Percentiles rank a stretch among this genome's conserved stretches.
phyloP scores from a whole-genome alignment of 2,888 invertebrate species.

The Anoncus sp. region DNA sequence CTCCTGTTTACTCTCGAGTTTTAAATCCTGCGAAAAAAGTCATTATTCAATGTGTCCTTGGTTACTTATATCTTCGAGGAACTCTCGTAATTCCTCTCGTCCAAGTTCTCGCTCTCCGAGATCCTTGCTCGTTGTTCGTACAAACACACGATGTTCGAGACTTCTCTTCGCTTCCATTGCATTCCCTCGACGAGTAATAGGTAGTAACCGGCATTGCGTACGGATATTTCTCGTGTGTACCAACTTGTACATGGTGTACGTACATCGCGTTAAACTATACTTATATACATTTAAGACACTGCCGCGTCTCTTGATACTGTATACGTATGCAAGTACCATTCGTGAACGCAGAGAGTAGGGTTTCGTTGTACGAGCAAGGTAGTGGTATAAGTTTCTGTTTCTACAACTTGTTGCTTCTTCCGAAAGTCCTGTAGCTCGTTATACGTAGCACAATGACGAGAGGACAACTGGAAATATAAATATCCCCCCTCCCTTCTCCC shows the following conservation, averaged over 20 bases:
- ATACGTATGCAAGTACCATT: conserved; percentile 10
- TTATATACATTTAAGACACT: no score
- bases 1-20: not conserved
- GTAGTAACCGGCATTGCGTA: conserved; percentile 33
- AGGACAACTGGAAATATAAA: conserved; percentile 1
- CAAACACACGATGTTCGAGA: conserved; percentile 10
- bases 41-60: conserved; percentile 38
- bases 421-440: conserved; percentile 3
- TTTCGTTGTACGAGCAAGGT: conserved; percentile 13
- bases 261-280: conserved; percentile 20
- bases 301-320: no score
- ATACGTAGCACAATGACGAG: not conserved
- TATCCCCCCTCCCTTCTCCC: no score
- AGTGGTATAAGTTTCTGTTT: conserved; percentile 1
- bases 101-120: conserved; percentile 16
- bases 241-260: conserved; percentile 29
- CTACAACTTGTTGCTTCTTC: conserved; percentile 32
- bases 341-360: conserved; percentile 11
- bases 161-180: conserved; percentile 39
- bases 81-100: conserved; percentile 60
- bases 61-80: conserved; percentile 50
- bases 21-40: conserved; percentile 5
- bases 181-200: conserved; percentile 48
- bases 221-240: conserved; percentile 29
- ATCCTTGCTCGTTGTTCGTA: conserved; percentile 19